phyloP scores from a whole-genome alignment of 2,797 vertebrate genomes.

The Poeciliopsis turneri region DNA sequence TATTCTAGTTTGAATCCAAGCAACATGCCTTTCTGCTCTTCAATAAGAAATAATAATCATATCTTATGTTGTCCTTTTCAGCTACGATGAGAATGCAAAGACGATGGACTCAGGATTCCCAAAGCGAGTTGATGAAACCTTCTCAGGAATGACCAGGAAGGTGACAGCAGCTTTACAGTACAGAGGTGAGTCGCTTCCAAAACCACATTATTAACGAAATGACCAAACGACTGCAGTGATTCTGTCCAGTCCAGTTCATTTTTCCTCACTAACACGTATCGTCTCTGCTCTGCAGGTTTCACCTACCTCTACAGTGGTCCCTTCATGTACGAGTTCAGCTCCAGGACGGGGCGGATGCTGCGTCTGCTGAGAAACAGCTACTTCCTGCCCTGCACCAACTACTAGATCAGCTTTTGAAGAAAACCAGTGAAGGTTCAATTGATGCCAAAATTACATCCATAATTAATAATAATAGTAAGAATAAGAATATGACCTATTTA shows the following conservation, averaged over 20 bases:
- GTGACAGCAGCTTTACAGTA: conserved; percentile 85
- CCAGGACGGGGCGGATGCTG: conserved; percentile 34
- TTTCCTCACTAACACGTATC: background rate
- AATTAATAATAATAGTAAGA: background rate
- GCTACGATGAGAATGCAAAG: conserved; percentile 82
- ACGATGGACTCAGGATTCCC: conserved; percentile 83
- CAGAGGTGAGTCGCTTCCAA: conserved; percentile 71
- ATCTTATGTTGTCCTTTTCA: conserved; percentile 43
- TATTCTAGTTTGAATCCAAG: background rate
- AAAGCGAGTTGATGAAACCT: conserved; percentile 61
- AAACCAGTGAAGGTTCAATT: background rate
- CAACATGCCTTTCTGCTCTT: background rate
- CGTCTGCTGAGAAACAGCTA: conserved; percentile 65
- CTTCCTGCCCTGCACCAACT: conserved; percentile 72
- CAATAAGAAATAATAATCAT: background rate
- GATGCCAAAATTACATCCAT: no score
- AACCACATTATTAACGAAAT: background rate
- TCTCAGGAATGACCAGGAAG: conserved; percentile 73
- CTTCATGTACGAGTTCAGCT: conserved; percentile 61
- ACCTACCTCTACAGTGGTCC: conserved; percentile 74
- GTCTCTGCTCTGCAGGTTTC: conserved; percentile 55
- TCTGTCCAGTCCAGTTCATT: background rate
- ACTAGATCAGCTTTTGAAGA: conserved; percentile 34
- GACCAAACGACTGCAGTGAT: background rate
- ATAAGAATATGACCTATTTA: no score